phyloP scores from a whole-genome alignment of 2,797 vertebrate genomes.

The Jordanella pulchra region DNA sequence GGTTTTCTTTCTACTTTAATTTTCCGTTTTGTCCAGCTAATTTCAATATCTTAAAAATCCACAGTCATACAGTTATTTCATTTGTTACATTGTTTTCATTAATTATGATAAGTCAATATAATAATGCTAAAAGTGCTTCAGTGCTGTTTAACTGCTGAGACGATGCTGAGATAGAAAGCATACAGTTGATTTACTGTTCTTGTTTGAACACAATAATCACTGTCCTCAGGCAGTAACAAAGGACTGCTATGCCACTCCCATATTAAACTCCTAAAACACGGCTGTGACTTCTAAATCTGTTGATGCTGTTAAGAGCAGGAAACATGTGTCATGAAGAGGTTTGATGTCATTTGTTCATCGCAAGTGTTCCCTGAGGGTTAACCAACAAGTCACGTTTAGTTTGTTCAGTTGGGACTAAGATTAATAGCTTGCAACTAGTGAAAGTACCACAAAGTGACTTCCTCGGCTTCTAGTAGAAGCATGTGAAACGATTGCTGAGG shows the following conservation, averaged over 20 bases:
- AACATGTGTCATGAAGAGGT: constrained; percentile 52
- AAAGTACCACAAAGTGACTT: constrained; percentile 3
- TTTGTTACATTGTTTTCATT: constrained; percentile 44
- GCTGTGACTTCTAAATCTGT: constrained; percentile 64
- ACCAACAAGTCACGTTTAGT: constrained; percentile 35
- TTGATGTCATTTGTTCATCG: constrained; percentile 43
- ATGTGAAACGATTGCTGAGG: neutral
- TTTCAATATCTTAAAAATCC: neutral
- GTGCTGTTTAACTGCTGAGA: constrained; percentile 54
- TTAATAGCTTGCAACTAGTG: constrained; percentile 32
- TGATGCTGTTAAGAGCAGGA: constrained; percentile 49
- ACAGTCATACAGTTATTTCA: constrained; percentile 9
- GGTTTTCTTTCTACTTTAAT: too few species aligned
- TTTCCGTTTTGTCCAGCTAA: too few species aligned
- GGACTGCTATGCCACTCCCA: constrained; percentile 26
- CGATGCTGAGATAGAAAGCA: constrained; percentile 49
- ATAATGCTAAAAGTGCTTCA: constrained; percentile 47
- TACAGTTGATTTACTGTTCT: constrained; percentile 57
- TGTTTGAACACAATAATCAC: constrained; percentile 34
- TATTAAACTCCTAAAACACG: constrained; percentile 40
- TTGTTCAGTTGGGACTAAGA: constrained; percentile 55
- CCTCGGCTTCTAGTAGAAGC: constrained; percentile 14
- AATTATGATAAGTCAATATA: constrained; percentile 63
- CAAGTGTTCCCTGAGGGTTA: constrained; percentile 48
- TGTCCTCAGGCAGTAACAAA: constrained; percentile 37